Percentiles rank a stretch among this genome's conserved stretches.
phyloP scores from a whole-genome alignment of 2,888 invertebrate species.

The Hydraecia micacea region DNA sequence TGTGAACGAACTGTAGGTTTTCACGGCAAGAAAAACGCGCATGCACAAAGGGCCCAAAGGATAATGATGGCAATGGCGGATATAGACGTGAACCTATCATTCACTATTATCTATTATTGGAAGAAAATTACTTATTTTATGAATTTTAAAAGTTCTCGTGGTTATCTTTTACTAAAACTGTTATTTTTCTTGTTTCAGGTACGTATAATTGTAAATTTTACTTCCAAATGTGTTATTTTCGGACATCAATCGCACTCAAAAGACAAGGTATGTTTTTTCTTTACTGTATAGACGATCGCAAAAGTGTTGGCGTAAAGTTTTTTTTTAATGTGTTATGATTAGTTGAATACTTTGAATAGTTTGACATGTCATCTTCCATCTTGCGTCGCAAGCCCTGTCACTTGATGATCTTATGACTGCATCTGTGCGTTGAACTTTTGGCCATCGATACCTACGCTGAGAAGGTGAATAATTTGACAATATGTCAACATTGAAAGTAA shows the following conservation, averaged over 20 bases:
- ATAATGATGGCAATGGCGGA: background rate
- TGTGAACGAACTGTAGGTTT: too few relatives aligned
- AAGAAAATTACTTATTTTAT: background rate
- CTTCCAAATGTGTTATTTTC: conserved; percentile 38
- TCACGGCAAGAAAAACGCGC: too few relatives aligned
- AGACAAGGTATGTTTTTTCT: conserved; percentile 68
- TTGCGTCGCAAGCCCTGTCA: background rate
- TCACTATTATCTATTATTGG: background rate
- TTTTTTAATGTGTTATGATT: background rate
- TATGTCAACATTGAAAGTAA: background rate
- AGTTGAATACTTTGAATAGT: background rate
- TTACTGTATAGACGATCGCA: conserved; percentile 64
- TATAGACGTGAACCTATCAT: conserved; percentile 4
- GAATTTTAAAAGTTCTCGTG: background rate
- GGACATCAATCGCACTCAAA: conserved; percentile 34
- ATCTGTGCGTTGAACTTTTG: background rate
- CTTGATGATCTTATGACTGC: background rate
- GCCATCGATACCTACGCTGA: background rate
- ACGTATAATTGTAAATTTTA: conserved; percentile 59
- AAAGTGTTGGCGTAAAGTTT: conserved; percentile 42
- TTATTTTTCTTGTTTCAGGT: conserved; percentile 64
- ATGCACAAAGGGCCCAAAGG: too few relatives aligned
- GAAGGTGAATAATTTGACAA: background rate
- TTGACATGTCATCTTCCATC: background rate
- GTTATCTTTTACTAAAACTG: background rate